Conservation (phyloP, 2,888 invertebrate species). For the Keiferia lycopersicella region DNA sequence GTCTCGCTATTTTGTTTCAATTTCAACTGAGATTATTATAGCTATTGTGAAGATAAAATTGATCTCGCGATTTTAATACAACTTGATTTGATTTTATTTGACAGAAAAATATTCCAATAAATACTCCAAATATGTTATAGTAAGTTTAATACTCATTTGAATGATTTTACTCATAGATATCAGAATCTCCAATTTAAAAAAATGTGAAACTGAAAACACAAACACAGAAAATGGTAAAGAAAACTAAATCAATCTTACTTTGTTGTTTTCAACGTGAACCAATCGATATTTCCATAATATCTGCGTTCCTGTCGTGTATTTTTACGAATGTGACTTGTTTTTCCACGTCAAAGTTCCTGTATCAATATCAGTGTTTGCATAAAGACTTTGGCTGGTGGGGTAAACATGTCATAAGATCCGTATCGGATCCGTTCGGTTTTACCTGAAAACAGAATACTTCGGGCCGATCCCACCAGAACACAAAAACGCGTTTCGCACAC, state of each 20-base stretch:
- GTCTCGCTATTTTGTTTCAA: constrained; percentile 14
- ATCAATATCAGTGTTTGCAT: constrained; percentile 35
- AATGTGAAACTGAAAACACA: no score
- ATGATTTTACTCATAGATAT: no score
- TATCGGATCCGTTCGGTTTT: constrained; percentile 21
- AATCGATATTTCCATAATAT: constrained; percentile 7
- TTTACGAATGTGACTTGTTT: constrained; percentile 30
- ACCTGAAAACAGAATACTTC: constrained; percentile 22
- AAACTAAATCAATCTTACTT: background rate
- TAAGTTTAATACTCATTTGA: no score
- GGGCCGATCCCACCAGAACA: no score
- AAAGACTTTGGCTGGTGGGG: constrained; percentile 30
- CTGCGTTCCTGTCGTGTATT: constrained; percentile 24
- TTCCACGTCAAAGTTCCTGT: constrained; percentile 29
- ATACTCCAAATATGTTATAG: no score
- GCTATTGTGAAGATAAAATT: background rate
- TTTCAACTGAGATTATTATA: constrained; percentile 11
- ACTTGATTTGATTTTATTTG: no score
- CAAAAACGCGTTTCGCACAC: no score
- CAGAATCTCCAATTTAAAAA: no score
- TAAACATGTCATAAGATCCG: constrained; percentile 29
- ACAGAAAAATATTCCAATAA: no score
- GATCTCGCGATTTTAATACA: background rate
- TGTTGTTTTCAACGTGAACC: background rate
- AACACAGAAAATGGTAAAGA: no score